These are phyloP conservation scores for Clarias magur DNA, from an alignment of 2,113 vertebrate genomes.

Conservation along the genomic window DNA sequence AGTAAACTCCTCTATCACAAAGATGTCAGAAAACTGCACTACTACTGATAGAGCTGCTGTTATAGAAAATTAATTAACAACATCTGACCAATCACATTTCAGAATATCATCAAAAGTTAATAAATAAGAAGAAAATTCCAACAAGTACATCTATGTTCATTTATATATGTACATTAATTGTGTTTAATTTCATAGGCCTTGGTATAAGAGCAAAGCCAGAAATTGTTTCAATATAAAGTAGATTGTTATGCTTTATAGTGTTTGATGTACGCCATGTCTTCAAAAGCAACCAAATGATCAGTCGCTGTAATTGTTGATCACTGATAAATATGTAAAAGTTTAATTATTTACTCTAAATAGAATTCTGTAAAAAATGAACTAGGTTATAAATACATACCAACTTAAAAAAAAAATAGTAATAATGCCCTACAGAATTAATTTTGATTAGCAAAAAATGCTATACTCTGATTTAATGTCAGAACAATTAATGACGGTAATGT, in stretches of 20 bases:
- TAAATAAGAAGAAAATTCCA: background rate
- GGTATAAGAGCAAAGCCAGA: background rate
- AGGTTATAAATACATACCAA: background rate
- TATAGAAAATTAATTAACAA: background rate
- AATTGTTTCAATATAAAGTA: background rate
- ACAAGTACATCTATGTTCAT: background rate
- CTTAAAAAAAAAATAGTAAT: background rate
- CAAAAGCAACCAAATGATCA: background rate
- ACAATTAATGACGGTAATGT: conserved; percentile 36
- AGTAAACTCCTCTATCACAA: background rate
- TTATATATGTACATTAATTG: background rate
- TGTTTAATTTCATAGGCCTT: background rate
- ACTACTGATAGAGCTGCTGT: background rate
- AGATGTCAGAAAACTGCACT: background rate
- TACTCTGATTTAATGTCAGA: conserved; percentile 13
- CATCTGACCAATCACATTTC: background rate
- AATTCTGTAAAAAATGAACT: background rate
- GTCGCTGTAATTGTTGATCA: background rate
- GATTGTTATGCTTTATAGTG: background rate
- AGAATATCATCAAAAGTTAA: background rate
- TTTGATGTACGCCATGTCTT: background rate
- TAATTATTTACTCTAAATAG: background rate
- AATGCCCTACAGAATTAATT: background rate
- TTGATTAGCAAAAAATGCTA: conserved; percentile 27
- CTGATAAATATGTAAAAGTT: background rate